phyloP scores from a whole-genome alignment of 1,140 invertebrate genomes.

The Drosophila tristis region DNA sequence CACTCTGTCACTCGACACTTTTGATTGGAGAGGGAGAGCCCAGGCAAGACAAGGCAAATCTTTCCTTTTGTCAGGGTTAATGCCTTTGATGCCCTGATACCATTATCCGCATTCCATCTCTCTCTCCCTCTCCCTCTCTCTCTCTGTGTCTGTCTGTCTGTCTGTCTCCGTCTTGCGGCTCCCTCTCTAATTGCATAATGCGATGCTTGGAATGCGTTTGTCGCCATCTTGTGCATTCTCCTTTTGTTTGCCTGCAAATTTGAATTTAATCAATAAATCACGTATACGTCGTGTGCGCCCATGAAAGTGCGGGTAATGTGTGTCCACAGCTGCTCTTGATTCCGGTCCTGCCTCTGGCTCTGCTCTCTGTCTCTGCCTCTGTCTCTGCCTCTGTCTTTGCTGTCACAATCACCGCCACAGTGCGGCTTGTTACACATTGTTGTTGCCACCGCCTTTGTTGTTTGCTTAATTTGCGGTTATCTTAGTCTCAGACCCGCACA shows the following conservation, averaged over 20 bases:
- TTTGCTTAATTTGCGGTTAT: constrained; percentile 75
- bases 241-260: constrained; percentile 50
- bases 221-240: constrained; percentile 27
- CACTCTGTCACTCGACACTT: constrained; percentile 27
- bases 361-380: background rate
- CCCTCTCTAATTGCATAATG: constrained; percentile 57
- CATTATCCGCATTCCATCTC: constrained; percentile 15
- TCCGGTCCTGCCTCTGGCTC: background rate
- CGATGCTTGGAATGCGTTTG: constrained; percentile 37
- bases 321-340: background rate
- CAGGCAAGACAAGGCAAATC: too few relatives aligned
- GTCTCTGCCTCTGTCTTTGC: background rate
- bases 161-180: background rate
- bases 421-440: constrained; percentile 33
- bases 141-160: background rate
- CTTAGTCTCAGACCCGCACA: constrained; percentile 12
- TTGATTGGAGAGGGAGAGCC: constrained; percentile 7
- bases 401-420: constrained; percentile 31
- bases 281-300: constrained; percentile 54
- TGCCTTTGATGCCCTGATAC: constrained; percentile 28
- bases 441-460: constrained; percentile 42
- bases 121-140: background rate
- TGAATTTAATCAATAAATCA: constrained; percentile 77
- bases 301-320: constrained; percentile 18
- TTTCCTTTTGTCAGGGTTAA: constrained; percentile 16